Evolutionary conservation across 2,888 invertebrate species (phyloP), one percentile per base, ranked within the genome.

Genomic region (Mactromeris polynyma): DNA sequence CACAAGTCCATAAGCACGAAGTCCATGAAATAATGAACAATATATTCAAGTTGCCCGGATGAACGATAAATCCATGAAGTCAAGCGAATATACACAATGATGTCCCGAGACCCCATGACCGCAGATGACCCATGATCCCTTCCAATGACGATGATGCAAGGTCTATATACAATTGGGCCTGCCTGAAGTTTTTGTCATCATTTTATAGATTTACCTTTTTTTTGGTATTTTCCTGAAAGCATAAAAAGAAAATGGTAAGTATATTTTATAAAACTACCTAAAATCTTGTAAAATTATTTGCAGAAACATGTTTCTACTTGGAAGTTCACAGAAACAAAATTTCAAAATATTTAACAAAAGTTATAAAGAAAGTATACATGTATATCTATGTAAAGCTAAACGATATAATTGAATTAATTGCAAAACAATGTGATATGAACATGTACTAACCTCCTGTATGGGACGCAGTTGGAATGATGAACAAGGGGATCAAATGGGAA

Each of bases 191-290:
- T 85, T 88, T 88, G 54, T 85, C 26, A 64, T 82, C 81, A 87
- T 83, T 85, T 90, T 87, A 77, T 11, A 80, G 81, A 85, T 87
- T 85, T 83, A 86, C 82, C 81, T 78, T 87, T 85, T 90, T 89
- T 84, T 90, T 90, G 85, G 90, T 64, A 90, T 87, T 90, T 89
- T 87, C 90, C 90, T 90, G 90, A 87, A 90, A 89, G 79, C 46
- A 87, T 73, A 86, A 54, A 82, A 51, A 33, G 1, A n/a, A 7
- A 46, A 38, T 9, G 2, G 21, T 73, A 46, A 46, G 73, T 11
- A 73, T 73, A 73, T 0, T 33, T 33, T 73, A 26, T 36, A 36
- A 26, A 58, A 58, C 2, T n/a, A n/a, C n/a, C n/a, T n/a, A n/a
- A n/a, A 14, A 21, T 14, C 21, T 58, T 26, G 58, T n/a, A 1